Evolutionary conservation across 2,888 invertebrate species (phyloP).

Genomic region (Orthonevra nobilis): DNA sequence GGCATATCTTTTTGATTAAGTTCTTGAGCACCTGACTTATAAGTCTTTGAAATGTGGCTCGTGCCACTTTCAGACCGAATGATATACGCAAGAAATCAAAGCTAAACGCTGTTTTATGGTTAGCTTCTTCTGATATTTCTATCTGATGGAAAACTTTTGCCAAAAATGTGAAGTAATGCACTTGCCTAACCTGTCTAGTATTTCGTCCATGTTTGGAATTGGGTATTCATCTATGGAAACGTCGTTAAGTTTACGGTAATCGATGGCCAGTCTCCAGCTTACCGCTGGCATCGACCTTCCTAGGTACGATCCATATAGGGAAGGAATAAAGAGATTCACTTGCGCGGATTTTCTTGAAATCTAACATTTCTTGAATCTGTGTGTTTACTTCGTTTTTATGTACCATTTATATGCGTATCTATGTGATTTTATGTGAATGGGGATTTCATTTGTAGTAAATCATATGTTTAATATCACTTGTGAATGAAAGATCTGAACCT

Average conservation of each 20-base stretch:
- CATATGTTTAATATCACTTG: too few species aligned
- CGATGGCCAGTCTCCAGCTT: slow-evolving; percentile 59
- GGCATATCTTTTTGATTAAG: slow-evolving; percentile 69
- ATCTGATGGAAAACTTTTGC: slow-evolving; percentile 57
- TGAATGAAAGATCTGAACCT: too few species aligned
- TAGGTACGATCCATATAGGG: slow-evolving; percentile 61
- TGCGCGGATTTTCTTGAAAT: slow-evolving; percentile 45
- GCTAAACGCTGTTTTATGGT: slow-evolving; percentile 62
- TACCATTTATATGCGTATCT: slow-evolving; percentile 4
- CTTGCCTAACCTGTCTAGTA: slow-evolving; percentile 43
- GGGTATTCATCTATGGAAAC: slow-evolving; percentile 62
- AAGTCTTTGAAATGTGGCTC: slow-evolving; percentile 77
- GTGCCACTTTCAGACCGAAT: slow-evolving; percentile 78
- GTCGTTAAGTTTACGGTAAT: slow-evolving; percentile 49
- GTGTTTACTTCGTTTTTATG: slow-evolving; percentile 54
- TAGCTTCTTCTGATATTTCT: slow-evolving; percentile 46
- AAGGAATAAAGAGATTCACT: slow-evolving; percentile 53
- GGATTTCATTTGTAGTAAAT: too few species aligned
- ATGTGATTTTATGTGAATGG: too few species aligned
- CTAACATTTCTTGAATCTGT: slow-evolving; percentile 55
- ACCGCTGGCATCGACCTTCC: slow-evolving; percentile 56
- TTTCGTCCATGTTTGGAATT: slow-evolving; percentile 61
- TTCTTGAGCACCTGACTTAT: slow-evolving; percentile 76
- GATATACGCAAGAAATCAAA: slow-evolving; percentile 73
- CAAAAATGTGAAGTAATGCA: slow-evolving; percentile 57